Evolutionary conservation across 2,888 invertebrate genomes (phyloP).

Genomic region (Pollenia griseotomentosa): DNA sequence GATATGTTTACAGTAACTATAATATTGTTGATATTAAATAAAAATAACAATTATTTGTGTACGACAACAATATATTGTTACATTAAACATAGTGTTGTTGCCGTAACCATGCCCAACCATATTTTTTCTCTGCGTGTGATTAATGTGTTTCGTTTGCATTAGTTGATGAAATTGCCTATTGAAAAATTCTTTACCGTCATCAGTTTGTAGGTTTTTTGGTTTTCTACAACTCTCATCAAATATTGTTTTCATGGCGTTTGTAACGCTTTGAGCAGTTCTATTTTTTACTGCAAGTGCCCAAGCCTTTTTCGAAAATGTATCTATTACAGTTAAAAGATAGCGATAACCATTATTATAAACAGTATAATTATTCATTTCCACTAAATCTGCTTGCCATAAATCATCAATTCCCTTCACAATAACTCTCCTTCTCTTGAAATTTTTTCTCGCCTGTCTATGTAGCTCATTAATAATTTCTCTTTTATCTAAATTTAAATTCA

Average conservation of each 20-base stretch:
- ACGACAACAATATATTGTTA: too few relatives aligned
- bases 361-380: conserved; percentile 68
- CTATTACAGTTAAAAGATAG: conserved; percentile 42
- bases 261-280: conserved; percentile 15
- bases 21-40: too few relatives aligned
- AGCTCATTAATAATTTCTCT: conserved; percentile 59
- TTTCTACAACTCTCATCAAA: conserved; percentile 77
- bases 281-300: conserved; percentile 61
- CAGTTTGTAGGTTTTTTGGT: conserved; percentile 78
- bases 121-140: too few relatives aligned
- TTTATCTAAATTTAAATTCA: conserved; percentile 9
- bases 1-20: too few relatives aligned
- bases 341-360: conserved; percentile 27
- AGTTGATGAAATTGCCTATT: conserved; percentile 60
- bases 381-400: conserved; percentile 74
- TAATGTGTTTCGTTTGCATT: conserved; percentile 62
- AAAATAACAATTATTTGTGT: too few relatives aligned
- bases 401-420: conserved; percentile 63
- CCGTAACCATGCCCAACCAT: too few relatives aligned
- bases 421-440: conserved; percentile 62
- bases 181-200: conserved; percentile 3
- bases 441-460: conserved; percentile 61
- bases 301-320: conserved; percentile 37
- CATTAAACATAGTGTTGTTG: too few relatives aligned
- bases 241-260: conserved; percentile 61